Evolutionary conservation across 2,888 invertebrate species (phyloP).

Genomic region (Sphaeridia pumilis): DNA sequence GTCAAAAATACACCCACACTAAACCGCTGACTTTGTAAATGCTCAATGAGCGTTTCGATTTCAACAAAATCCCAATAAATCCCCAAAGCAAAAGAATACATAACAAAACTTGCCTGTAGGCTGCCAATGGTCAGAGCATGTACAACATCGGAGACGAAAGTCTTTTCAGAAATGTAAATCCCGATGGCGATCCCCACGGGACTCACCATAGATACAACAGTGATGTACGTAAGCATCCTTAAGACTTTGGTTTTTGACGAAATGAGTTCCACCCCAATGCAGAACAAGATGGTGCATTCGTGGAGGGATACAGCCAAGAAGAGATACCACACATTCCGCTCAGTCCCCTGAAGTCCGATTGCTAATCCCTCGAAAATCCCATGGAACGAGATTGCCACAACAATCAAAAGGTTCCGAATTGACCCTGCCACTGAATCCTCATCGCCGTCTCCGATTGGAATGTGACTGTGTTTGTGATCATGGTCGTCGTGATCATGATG

Average conservation of each 20-base stretch:
- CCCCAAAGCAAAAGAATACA: neutral
- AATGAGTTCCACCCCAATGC: conserved; percentile 46
- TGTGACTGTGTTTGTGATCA: conserved; percentile 31
- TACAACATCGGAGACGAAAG: conserved; percentile 39
- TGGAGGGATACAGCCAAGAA: conserved; percentile 46
- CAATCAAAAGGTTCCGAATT: conserved; percentile 41
- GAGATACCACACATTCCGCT: conserved; percentile 44
- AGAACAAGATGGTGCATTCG: conserved; percentile 46
- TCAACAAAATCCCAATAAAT: neutral
- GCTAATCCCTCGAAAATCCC: conserved; percentile 48
- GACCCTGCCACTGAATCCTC: conserved; percentile 35
- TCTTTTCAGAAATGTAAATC: conserved; percentile 41
- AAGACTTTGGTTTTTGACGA: conserved; percentile 41
- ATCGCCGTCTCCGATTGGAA: conserved; percentile 22
- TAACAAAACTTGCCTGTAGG: conserved; percentile 30
- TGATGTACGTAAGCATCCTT: conserved; percentile 42
- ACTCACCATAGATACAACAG: conserved; percentile 43
- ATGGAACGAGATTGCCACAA: conserved; percentile 46
- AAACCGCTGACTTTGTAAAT: no score
- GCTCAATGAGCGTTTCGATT: no score
- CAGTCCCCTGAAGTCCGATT: conserved; percentile 44
- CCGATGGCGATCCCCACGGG: conserved; percentile 45
- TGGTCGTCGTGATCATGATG: conserved; percentile 8
- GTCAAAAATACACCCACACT: no score
- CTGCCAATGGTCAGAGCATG: conserved; percentile 41